phyloP scores from a whole-genome alignment of 2,113 vertebrate species.

The Burhinus bistriatus region DNA sequence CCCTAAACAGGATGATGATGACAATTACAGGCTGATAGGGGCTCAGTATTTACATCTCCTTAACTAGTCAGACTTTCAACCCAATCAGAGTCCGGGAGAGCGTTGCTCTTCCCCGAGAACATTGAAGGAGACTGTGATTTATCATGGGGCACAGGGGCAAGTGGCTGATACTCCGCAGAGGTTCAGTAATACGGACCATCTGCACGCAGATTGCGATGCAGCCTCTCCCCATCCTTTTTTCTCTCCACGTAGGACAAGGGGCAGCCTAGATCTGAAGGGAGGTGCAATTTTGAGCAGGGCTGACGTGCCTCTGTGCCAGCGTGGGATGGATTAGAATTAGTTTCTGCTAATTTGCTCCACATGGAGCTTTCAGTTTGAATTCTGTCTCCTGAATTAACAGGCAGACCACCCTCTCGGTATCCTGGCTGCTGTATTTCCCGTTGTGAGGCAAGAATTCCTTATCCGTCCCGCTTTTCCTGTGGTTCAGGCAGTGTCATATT shows the following conservation, averaged over 20 bases:
- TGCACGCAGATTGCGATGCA: neutral
- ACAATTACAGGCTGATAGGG: conserved; percentile 52
- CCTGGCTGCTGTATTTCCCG: neutral
- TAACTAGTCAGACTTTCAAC: neutral
- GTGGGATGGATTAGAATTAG: conserved; percentile 44
- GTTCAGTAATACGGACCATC: conserved; percentile 66
- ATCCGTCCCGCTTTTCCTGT: neutral
- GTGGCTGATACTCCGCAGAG: conserved; percentile 48
- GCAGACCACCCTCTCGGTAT: conserved; percentile 38
- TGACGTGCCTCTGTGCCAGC: conserved; percentile 9
- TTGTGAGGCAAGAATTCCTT: neutral
- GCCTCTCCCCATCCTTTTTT: neutral
- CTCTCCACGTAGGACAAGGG: neutral
- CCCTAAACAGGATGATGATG: conserved; percentile 37
- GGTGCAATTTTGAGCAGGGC: neutral
- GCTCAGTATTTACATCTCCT: conserved; percentile 11
- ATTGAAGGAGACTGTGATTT: conserved; percentile 61
- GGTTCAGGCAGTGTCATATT: neutral
- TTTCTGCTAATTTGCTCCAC: conserved; percentile 67
- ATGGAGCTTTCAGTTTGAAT: conserved; percentile 62
- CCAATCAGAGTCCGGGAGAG: neutral
- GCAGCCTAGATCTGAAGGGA: conserved; percentile 30
- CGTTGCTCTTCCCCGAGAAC: neutral
- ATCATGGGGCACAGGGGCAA: conserved; percentile 50
- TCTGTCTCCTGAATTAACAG: conserved; percentile 29